Conservation (phyloP, 1,140 invertebrate genomes). For the Rhynchophorus ferrugineus region DNA sequence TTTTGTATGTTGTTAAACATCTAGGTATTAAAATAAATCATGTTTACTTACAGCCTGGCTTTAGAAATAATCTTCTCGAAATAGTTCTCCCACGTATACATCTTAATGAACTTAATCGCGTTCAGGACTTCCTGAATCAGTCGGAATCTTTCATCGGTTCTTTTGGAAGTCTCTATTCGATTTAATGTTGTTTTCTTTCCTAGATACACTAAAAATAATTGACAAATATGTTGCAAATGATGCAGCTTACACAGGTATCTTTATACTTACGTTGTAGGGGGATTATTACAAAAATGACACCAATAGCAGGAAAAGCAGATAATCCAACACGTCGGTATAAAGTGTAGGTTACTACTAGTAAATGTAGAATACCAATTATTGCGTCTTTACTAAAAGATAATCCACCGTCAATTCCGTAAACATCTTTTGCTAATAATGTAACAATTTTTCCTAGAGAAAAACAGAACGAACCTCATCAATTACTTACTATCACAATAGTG, state of each 20-base stretch:
- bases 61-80: conserved; percentile 57
- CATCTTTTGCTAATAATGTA: conserved; percentile 80
- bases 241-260: too few relatives aligned
- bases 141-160: conserved; percentile 68
- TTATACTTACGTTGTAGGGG: conserved; percentile 49
- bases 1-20: background rate
- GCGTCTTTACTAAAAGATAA: conserved; percentile 58
- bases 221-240: too few relatives aligned
- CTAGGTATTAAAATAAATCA: background rate
- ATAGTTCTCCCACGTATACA: conserved; percentile 80
- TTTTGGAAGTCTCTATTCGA: conserved; percentile 14
- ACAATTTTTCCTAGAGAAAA: conserved; percentile 66
- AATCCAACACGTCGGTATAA: conserved; percentile 66
- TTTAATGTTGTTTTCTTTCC: conserved; percentile 39
- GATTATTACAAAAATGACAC: conserved; percentile 69
- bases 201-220: conserved; percentile 49
- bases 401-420: conserved; percentile 59
- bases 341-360: conserved; percentile 61
- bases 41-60: conserved; percentile 18
- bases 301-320: conserved; percentile 67
- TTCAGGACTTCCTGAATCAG: conserved; percentile 78
- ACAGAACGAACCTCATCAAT: too few relatives aligned
- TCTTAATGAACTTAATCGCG: conserved; percentile 74
- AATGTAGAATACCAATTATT: conserved; percentile 67
- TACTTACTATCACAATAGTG: too few relatives aligned